Evolutionary conservation across 1,140 invertebrate species (phyloP).

Genomic region (Cataglyphis hispanica): DNA sequence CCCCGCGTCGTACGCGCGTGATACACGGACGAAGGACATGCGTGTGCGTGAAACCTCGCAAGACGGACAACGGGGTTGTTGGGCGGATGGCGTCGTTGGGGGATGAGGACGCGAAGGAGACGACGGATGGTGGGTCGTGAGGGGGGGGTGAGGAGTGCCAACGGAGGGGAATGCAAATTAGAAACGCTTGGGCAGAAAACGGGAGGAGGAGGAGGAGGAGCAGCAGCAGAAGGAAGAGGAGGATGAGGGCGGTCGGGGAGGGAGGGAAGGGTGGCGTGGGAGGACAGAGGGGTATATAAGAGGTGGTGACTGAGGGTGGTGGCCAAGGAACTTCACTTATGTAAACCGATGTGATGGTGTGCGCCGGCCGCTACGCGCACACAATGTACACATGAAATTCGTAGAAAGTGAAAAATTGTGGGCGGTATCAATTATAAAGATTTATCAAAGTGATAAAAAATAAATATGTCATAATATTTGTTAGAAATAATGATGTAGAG

Average conservation of each 20-base stretch:
- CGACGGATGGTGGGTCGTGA: constrained; percentile 51
- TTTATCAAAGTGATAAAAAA: not conserved
- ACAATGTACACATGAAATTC: not conserved
- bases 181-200: constrained; percentile 85
- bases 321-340: constrained; percentile 84
- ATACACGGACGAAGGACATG: constrained; percentile 72
- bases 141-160: constrained; percentile 71
- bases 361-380: constrained; percentile 53
- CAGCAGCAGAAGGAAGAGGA: constrained; percentile 19
- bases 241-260: constrained; percentile 65
- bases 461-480: not conserved
- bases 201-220: constrained; percentile 74
- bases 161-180: constrained; percentile 86
- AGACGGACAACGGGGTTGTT: constrained; percentile 83
- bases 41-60: constrained; percentile 79
- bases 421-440: not conserved
- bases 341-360: constrained; percentile 79
- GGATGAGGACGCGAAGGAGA: constrained; percentile 62
- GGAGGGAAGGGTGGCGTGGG: constrained; percentile 51
- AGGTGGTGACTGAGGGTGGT: constrained; percentile 78
- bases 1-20: constrained; percentile 71
- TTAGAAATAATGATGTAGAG: not conserved
- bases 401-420: not conserved
- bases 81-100: constrained; percentile 74
- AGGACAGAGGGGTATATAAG: constrained; percentile 77